Evolutionary conservation across 2,888 invertebrate species (phyloP).

Genomic region (Acanthosepion pharaonis): DNA sequence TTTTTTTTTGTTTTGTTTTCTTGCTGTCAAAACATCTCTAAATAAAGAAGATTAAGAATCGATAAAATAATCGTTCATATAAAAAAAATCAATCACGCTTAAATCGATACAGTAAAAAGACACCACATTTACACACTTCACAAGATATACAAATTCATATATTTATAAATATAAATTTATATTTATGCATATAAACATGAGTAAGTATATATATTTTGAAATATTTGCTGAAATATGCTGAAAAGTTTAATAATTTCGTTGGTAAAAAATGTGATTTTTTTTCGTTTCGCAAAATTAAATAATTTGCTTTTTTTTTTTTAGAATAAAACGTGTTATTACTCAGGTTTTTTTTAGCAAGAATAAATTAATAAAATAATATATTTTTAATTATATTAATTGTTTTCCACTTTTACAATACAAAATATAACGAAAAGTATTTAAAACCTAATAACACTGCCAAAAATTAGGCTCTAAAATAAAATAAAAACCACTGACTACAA

Average conservation of each 20-base stretch:
- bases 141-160: not conserved
- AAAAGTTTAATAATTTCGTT: not conserved
- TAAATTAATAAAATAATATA: not conserved
- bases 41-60: not conserved
- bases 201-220: not conserved
- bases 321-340: not conserved
- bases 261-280: not conserved
- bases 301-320: not conserved
- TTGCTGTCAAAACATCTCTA: not conserved
- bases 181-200: not conserved
- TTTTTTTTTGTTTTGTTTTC: not conserved
- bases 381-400: not conserved
- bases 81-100: not conserved
- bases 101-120: not conserved
- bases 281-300: not conserved
- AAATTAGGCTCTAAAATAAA: not conserved
- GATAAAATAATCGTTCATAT: not conserved
- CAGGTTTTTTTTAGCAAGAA: not conserved
- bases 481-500: not conserved
- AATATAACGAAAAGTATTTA: not conserved
- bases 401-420: not conserved
- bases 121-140: not conserved
- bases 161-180: not conserved
- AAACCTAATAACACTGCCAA: not conserved
- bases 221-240: not conserved